These are phyloP conservation scores for Linnaemya tessellans DNA, from an alignment of 2,888 invertebrate species.

Conservation along the genomic window DNA sequence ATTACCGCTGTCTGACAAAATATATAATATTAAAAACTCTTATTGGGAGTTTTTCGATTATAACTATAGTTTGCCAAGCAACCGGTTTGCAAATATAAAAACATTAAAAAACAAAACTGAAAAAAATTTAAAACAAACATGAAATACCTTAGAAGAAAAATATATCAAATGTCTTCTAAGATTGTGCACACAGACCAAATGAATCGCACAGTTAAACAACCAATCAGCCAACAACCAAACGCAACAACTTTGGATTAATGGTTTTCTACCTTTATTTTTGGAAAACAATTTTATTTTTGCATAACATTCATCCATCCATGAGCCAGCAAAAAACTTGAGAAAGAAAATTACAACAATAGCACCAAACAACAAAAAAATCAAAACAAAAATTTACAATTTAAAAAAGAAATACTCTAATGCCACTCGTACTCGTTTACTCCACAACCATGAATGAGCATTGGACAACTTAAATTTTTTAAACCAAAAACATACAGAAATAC, in stretches of 20 bases:
- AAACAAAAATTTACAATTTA: too few relatives aligned
- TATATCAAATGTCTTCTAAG: constrained; percentile 54
- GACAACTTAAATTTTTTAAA: constrained; percentile 53
- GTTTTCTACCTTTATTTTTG: constrained; percentile 1
- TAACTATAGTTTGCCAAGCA: constrained; percentile 8
- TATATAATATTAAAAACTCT: constrained; percentile 25
- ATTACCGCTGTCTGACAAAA: too few relatives aligned
- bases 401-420: constrained; percentile 37
- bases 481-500: constrained; percentile 26
- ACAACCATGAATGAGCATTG: constrained; percentile 65
- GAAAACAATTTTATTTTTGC: constrained; percentile 43
- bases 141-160: constrained; percentile 52
- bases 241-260: constrained; percentile 8
- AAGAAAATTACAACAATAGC: constrained; percentile 46
- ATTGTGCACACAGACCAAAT: constrained; percentile 25
- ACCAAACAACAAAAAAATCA: constrained; percentile 22
- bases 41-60: constrained; percentile 49
- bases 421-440: constrained; percentile 16
- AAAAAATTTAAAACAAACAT: constrained; percentile 4
- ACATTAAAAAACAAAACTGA: background rate
- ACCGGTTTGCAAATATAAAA: constrained; percentile 61
- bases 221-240: constrained; percentile 23
- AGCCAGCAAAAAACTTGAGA: constrained; percentile 47
- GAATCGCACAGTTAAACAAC: background rate
- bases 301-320: constrained; percentile 40